Evolutionary conservation across 2,888 invertebrate genomes (phyloP).

Genomic region (Aromia moschata): DNA sequence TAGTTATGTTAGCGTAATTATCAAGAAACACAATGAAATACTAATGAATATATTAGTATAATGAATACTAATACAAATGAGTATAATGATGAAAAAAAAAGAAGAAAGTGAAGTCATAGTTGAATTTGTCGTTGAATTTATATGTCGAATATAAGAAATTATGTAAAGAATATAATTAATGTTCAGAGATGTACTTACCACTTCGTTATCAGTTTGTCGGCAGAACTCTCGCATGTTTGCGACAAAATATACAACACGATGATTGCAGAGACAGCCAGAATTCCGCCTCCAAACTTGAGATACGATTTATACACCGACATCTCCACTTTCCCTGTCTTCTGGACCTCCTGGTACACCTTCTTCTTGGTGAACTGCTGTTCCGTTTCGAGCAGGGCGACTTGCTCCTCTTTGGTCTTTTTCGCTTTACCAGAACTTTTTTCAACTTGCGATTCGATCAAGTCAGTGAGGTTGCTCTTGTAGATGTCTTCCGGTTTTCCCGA

Average conservation of each 20-base stretch:
- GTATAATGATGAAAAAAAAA: no score
- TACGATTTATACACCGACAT: constrained; percentile 50
- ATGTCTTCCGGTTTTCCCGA: constrained; percentile 47
- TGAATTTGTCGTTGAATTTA: no score
- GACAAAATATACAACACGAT: constrained; percentile 43
- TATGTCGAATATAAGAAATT: no score
- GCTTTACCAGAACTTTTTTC: background rate
- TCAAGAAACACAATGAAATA: no score
- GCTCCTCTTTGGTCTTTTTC: constrained; percentile 45
- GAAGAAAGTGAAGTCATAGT: no score
- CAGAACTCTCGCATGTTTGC: constrained; percentile 42
- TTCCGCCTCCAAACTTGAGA: constrained; percentile 48
- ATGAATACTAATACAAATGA: no score
- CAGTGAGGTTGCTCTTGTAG: constrained; percentile 16
- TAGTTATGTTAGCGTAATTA: no score
- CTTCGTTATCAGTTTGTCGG: constrained; percentile 46
- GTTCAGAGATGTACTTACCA: no score
- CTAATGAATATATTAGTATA: no score
- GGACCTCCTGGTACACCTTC: constrained; percentile 49
- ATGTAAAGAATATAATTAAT: no score
- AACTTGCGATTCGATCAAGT: background rate
- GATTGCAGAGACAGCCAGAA: constrained; percentile 40
- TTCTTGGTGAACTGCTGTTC: constrained; percentile 28
- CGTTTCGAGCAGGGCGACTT: background rate
- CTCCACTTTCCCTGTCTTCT: constrained; percentile 48